phyloP scores from a whole-genome alignment of 2,888 invertebrate species.

The Sthenelais limicola region DNA sequence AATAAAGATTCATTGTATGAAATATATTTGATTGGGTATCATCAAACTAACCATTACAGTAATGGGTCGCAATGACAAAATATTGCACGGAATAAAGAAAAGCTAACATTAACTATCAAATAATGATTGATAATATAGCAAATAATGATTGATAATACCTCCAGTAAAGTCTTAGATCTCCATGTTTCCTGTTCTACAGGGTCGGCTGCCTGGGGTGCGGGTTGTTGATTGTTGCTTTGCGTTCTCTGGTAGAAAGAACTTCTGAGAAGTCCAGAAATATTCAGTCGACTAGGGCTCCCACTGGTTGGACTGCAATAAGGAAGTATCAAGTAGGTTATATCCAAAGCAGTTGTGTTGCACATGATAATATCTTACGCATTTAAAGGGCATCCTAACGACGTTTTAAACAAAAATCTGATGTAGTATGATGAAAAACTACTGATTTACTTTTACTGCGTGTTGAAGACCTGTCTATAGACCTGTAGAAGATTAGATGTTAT shows the following conservation, averaged over 20 bases:
- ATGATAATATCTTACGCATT: too few species aligned
- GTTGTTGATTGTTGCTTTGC: conserved; percentile 43
- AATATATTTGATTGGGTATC: neutral
- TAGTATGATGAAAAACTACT: too few species aligned
- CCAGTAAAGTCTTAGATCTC: conserved; percentile 66
- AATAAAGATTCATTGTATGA: neutral
- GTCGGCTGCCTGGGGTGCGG: conserved; percentile 48
- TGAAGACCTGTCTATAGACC: too few species aligned
- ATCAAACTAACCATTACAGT: neutral
- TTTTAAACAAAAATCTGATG: too few species aligned
- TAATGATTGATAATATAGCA: neutral
- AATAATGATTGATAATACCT: conserved; percentile 54
- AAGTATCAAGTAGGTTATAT: too few species aligned
- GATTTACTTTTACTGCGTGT: too few species aligned
- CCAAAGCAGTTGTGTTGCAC: too few species aligned
- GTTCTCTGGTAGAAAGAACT: neutral
- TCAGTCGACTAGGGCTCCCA: too few species aligned
- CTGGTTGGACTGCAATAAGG: too few species aligned
- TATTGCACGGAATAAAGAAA: neutral
- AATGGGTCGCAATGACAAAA: neutral
- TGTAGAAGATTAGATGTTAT: too few species aligned
- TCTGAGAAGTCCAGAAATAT: conserved; percentile 1
- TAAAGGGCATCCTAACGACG: too few species aligned
- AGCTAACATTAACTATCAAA: neutral
- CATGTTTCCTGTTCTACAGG: conserved; percentile 63